A percentile compares a stretch with the other conserved stretches of the same genome.
Conservation (phyloP, 2,888 invertebrate genomes). For the Acleris emargana region DNA sequence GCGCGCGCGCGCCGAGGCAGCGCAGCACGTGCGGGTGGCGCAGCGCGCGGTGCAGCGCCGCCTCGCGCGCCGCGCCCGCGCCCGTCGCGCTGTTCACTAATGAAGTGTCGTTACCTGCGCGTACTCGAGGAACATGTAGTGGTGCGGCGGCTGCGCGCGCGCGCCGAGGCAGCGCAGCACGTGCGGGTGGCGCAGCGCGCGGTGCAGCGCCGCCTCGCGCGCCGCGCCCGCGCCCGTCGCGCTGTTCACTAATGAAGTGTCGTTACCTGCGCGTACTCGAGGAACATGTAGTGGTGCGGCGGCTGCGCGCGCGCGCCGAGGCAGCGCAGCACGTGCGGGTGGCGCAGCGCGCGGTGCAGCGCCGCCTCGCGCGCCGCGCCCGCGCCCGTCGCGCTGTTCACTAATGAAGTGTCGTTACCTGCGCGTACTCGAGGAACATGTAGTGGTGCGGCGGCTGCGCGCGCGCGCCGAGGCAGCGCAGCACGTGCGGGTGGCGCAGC, state of each 20-base stretch:
- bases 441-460: conserved; percentile 91
- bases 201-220: conserved; percentile 95
- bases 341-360: conserved; percentile 93
- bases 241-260: no score
- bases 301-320: conserved; percentile 91
- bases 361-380: conserved; percentile 93
- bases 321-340: conserved; percentile 94
- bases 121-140: conserved; percentile 98
- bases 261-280: conserved; percentile 93
- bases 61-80: conserved; percentile 92
- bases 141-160: conserved; percentile 88
- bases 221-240: conserved; percentile 87
- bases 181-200: conserved; percentile 92
- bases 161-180: conserved; percentile 94
- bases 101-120: conserved; percentile 79
- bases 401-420: conserved; percentile 50
- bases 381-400: no score
- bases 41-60: conserved; percentile 93
- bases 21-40: conserved; percentile 93
- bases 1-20: conserved; percentile 92
- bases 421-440: conserved; percentile 98
- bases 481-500: conserved; percentile 92
- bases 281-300: conserved; percentile 93
- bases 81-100: no score
- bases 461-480: conserved; percentile 93